Evolutionary conservation across 2,888 invertebrate species (phyloP).

Genomic region (Gisinianus flammeolus): DNA sequence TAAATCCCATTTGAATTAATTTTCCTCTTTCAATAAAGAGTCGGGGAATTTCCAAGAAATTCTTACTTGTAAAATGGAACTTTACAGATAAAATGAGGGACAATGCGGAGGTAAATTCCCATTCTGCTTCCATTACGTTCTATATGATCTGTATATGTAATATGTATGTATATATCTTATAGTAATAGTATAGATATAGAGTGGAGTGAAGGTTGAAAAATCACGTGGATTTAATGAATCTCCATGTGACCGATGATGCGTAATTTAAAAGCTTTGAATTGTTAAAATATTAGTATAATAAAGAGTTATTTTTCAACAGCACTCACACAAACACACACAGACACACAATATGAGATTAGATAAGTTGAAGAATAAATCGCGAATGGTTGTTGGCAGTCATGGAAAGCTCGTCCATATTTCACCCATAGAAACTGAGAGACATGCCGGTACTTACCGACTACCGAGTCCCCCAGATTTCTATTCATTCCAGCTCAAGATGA

Average conservation of each 20-base stretch:
- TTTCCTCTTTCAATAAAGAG: no score
- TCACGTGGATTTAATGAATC: neutral
- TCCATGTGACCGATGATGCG: neutral
- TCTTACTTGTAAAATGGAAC: neutral
- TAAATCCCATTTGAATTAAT: no score
- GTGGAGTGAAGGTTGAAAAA: neutral
- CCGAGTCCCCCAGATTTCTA: conserved; percentile 20
- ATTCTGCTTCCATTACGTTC: no score
- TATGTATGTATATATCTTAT: neutral
- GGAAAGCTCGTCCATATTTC: conserved; percentile 32
- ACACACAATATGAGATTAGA: neutral
- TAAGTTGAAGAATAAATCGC: conserved; percentile 25
- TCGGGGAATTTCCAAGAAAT: neutral
- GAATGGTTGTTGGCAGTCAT: neutral
- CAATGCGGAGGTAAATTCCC: no score
- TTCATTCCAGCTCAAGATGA: conserved; percentile 34
- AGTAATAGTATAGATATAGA: neutral
- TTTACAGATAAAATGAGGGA: no score
- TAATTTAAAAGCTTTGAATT: neutral
- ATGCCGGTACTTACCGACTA: no score
- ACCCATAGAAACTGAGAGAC: conserved; percentile 26
- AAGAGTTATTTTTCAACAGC: conserved; percentile 38
- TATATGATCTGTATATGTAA: no score
- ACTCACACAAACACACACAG: conserved; percentile 22
- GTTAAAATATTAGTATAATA: conserved; percentile 25